Evolutionary conservation across 2,797 vertebrate species (phyloP).

Genomic region (Pipistrellus pygmaeus): DNA sequence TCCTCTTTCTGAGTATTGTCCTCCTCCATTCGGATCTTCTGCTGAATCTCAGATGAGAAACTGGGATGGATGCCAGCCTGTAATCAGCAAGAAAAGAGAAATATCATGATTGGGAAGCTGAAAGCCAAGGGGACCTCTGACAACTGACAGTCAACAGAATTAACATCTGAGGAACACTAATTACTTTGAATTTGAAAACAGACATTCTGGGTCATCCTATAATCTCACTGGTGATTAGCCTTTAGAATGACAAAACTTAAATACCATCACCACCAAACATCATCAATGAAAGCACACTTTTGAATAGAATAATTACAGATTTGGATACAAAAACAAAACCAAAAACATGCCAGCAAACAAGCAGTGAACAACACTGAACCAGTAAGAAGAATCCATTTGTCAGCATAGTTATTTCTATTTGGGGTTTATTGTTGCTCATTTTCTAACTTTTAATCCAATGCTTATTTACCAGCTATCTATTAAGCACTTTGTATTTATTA

Average conservation of each 20-base stretch:
- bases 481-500: background rate
- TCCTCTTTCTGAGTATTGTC: constrained; percentile 12
- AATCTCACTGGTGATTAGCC: background rate
- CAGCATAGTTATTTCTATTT: background rate
- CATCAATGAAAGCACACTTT: background rate
- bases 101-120: background rate
- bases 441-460: background rate
- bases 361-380: background rate
- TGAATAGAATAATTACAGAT: background rate
- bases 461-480: background rate
- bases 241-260: background rate
- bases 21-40: constrained; percentile 61
- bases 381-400: background rate
- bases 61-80: constrained; percentile 9
- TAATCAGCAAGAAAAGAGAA: background rate
- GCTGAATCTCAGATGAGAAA: constrained; percentile 21
- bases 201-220: background rate
- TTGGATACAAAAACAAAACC: background rate
- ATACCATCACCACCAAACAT: background rate
- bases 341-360: background rate
- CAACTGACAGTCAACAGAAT: background rate
- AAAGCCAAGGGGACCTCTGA: constrained; percentile 15
- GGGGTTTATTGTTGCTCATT: background rate
- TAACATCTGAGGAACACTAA: constrained; percentile 1
- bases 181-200: constrained; percentile 21